These are phyloP conservation scores for Nasonia giraulti DNA, from an alignment of 1,140 invertebrate genomes.

Conservation along the genomic window DNA sequence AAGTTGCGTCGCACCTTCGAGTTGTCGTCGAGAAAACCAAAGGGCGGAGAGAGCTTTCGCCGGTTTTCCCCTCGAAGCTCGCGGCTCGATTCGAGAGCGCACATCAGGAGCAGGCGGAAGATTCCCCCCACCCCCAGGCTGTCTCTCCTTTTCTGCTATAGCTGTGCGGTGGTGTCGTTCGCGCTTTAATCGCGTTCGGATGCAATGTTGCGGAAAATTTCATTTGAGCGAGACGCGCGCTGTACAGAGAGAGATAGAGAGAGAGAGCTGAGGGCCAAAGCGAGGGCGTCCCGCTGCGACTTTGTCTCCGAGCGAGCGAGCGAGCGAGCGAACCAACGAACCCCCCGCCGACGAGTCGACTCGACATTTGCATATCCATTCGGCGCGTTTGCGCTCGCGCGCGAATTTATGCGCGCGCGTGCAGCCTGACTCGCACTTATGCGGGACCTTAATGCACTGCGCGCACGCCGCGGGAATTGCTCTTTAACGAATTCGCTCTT, in stretches of 20 bases:
- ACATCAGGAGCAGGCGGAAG: constrained; percentile 50
- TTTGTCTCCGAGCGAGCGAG: constrained; percentile 69
- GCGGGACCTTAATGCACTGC: background rate
- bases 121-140: constrained; percentile 15
- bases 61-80: constrained; percentile 53
- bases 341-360: constrained; percentile 43
- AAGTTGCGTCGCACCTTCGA: no score
- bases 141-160: constrained; percentile 54
- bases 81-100: constrained; percentile 70
- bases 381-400: constrained; percentile 47
- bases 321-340: constrained; percentile 41
- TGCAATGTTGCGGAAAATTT: constrained; percentile 76
- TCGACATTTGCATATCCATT: constrained; percentile 68
- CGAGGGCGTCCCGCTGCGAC: constrained; percentile 67
- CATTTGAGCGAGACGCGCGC: constrained; percentile 66
- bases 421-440: background rate
- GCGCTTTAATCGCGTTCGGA: constrained; percentile 74
- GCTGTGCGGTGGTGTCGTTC: constrained; percentile 65
- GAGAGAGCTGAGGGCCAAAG: constrained; percentile 18
- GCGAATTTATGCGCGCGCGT: constrained; percentile 35
- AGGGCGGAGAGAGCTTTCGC: background rate
- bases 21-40: no score
- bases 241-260: constrained; percentile 47
- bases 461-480: constrained; percentile 8
- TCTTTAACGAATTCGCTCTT: constrained; percentile 28